phyloP scores from a whole-genome alignment of 1,140 invertebrate species.

The Acyrthosiphon pisum region DNA sequence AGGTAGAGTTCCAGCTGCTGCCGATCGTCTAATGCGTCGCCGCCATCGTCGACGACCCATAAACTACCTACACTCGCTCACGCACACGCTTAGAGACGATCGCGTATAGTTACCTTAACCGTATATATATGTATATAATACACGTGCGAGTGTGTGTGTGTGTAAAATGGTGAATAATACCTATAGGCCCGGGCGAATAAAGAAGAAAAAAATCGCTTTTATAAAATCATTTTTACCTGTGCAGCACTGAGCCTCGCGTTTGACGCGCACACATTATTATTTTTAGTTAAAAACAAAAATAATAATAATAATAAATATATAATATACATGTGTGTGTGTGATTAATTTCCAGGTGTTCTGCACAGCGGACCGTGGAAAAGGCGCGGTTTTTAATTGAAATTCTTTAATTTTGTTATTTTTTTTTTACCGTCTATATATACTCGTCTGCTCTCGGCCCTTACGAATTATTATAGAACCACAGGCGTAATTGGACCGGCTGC shows the following conservation, averaged over 20 bases:
- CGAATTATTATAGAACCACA: background rate
- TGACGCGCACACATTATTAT: constrained; percentile 26
- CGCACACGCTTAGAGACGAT: background rate
- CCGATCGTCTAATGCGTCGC: constrained; percentile 34
- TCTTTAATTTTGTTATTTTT: constrained; percentile 52
- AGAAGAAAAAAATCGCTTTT: background rate
- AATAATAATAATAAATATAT: constrained; percentile 17
- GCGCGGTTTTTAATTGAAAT: constrained; percentile 57
- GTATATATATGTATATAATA: background rate
- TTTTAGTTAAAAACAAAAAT: constrained; percentile 35
- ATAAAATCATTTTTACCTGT: constrained; percentile 40
- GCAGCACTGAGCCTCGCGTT: background rate
- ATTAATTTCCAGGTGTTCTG: constrained; percentile 57
- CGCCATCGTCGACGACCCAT: constrained; percentile 4
- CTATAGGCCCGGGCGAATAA: background rate
- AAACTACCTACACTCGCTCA: constrained; percentile 19
- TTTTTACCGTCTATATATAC: too few species aligned
- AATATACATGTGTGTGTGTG: background rate
- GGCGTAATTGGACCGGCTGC: constrained; percentile 46
- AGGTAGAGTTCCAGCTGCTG: constrained; percentile 53
- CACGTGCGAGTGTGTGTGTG: background rate
- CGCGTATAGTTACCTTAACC: background rate
- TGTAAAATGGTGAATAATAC: background rate
- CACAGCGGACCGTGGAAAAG: constrained; percentile 54
- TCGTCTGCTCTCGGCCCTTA: constrained; percentile 33